Conservation (phyloP, 2,113 vertebrate genomes). For the Stigmatopora argus region DNA sequence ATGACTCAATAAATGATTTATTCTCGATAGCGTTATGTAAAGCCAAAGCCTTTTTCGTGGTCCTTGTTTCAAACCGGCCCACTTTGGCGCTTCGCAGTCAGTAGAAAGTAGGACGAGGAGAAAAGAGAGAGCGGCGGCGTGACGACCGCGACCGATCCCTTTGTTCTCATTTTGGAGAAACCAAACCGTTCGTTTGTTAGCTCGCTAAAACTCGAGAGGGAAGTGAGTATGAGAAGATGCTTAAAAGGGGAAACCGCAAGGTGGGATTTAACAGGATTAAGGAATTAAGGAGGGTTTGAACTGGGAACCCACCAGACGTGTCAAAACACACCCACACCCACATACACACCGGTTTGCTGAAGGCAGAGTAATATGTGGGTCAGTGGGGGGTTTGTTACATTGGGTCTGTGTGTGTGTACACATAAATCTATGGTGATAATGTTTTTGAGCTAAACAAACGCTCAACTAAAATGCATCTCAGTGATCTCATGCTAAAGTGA, state of each 20-base stretch:
- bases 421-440: neutral
- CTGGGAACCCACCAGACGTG: constrained; percentile 43
- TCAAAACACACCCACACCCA: constrained; percentile 19
- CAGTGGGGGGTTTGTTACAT: neutral
- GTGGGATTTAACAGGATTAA: constrained; percentile 37
- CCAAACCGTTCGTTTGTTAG: neutral
- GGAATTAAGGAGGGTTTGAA: constrained; percentile 25
- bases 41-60: neutral
- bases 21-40: neutral
- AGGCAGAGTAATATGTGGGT: constrained; percentile 4
- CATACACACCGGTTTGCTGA: neutral
- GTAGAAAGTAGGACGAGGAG: constrained; percentile 30
- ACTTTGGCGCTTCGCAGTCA: constrained; percentile 17
- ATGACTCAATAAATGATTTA: neutral
- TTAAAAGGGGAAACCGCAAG: neutral
- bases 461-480: neutral
- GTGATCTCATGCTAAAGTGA: neutral
- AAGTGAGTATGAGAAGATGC: neutral
- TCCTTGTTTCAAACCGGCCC: constrained; percentile 9
- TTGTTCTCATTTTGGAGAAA: neutral
- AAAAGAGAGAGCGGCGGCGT: constrained; percentile 14
- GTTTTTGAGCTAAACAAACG: neutral
- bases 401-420: neutral
- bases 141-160: neutral
- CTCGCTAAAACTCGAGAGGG: neutral